Evolutionary conservation across 1,140 invertebrate species (phyloP).

Genomic region (Ladona fulva): DNA sequence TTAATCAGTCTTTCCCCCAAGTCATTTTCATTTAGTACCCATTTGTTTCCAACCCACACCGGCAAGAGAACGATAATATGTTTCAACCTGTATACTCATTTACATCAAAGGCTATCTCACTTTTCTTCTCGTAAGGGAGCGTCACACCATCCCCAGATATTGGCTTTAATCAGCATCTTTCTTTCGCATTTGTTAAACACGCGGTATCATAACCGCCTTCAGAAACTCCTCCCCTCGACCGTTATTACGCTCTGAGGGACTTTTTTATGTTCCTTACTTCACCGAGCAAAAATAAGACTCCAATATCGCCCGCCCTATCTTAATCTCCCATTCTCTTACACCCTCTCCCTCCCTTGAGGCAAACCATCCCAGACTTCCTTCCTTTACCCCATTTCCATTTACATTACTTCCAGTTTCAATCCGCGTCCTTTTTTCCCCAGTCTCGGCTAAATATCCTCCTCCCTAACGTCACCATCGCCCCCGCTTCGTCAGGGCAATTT

Average conservation of each 20-base stretch:
- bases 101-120: too few species aligned
- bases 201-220: not conserved
- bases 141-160: too few species aligned
- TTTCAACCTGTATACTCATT: too few species aligned
- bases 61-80: too few species aligned
- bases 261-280: not conserved
- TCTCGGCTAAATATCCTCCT: not conserved
- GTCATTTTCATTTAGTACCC: too few species aligned
- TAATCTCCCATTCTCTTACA: not conserved
- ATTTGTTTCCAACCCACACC: too few species aligned
- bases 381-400: not conserved
- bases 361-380: not conserved
- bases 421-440: not conserved
- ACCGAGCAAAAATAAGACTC: not conserved
- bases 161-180: not conserved
- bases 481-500: not conserved
- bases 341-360: not conserved
- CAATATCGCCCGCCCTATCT: not conserved
- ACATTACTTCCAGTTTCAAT: slow-evolving; percentile 1
- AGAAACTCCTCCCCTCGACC: not conserved
- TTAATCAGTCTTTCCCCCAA: too few species aligned
- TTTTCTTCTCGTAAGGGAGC: too few species aligned
- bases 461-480: not conserved
- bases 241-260: not conserved
- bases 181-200: not conserved